These are phyloP conservation scores for Donacobius atricapilla DNA, from an alignment of 2,113 vertebrate genomes.

Conservation along the genomic window DNA sequence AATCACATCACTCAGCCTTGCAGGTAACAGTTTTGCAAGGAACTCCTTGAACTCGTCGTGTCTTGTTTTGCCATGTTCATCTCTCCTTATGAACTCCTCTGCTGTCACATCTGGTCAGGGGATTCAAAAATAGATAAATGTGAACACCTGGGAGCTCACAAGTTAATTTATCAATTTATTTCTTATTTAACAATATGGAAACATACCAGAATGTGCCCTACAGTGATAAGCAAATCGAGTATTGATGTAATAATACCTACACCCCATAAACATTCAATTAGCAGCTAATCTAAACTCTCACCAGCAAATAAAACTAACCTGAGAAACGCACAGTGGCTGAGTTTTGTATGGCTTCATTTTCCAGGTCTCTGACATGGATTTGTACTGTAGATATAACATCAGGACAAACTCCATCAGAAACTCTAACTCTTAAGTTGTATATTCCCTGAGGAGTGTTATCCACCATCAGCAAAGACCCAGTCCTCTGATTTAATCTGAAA, in stretches of 20 bases:
- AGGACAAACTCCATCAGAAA: slow-evolving; percentile 87
- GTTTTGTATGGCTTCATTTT: slow-evolving; percentile 81
- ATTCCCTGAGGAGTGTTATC: slow-evolving; percentile 78
- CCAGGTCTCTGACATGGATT: slow-evolving; percentile 81
- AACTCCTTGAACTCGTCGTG: slow-evolving; percentile 75
- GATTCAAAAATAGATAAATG: neutral
- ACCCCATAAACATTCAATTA: neutral
- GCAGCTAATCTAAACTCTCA: neutral
- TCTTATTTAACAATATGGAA: neutral
- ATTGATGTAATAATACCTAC: neutral
- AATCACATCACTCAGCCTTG: slow-evolving; percentile 68
- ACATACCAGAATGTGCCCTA: neutral
- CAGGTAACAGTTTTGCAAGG: slow-evolving; percentile 77
- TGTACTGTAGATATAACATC: slow-evolving; percentile 80
- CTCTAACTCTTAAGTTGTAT: slow-evolving; percentile 82
- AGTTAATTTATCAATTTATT: neutral
- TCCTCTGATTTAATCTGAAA: slow-evolving; percentile 86
- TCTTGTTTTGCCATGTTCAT: slow-evolving; percentile 66
- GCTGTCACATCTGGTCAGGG: slow-evolving; percentile 75
- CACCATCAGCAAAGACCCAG: slow-evolving; percentile 84
- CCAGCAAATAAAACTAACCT: slow-evolving; percentile 68
- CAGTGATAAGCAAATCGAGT: neutral
- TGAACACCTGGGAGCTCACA: neutral
- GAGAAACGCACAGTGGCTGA: slow-evolving; percentile 81
- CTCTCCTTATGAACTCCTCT: slow-evolving; percentile 78